Evolutionary conservation across 2,888 invertebrate genomes (phyloP).

Genomic region (Liodrosophila aerea): DNA sequence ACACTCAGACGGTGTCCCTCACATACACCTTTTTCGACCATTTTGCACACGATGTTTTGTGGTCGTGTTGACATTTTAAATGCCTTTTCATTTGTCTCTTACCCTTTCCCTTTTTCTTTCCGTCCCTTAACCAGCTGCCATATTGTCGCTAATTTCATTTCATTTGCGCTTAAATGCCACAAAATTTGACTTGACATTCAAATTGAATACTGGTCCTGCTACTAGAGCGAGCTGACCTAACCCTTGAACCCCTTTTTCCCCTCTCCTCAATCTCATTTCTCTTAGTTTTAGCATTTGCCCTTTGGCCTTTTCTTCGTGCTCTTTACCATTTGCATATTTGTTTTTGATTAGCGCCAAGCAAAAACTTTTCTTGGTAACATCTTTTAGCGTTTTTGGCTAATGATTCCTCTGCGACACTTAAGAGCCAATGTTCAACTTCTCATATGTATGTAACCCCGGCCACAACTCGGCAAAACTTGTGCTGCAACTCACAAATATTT

Average conservation of each 20-base stretch:
- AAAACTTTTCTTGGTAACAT: conserved; percentile 47
- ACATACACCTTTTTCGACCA: conserved; percentile 70
- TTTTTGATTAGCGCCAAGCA: conserved; percentile 39
- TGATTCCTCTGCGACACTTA: conserved; percentile 46
- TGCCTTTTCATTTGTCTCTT: conserved; percentile 71
- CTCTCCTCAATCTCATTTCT: not conserved
- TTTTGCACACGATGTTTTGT: conserved; percentile 74
- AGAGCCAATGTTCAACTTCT: conserved; percentile 17
- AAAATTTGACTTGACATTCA: conserved; percentile 47
- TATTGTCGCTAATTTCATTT: conserved; percentile 66
- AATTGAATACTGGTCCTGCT: conserved; percentile 50
- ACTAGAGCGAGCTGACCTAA: too few species aligned
- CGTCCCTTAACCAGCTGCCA: conserved; percentile 22
- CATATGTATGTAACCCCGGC: not conserved
- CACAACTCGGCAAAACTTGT: conserved; percentile 34
- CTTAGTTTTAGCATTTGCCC: not conserved
- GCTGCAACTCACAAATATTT: conserved; percentile 63
- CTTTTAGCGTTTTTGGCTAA: conserved; percentile 39
- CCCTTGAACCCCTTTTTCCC: conserved; percentile 21
- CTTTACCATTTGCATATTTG: conserved; percentile 33
- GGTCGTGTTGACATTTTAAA: conserved; percentile 76
- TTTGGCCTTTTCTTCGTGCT: conserved; percentile 14
- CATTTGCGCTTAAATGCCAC: conserved; percentile 64
- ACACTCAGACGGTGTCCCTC: not conserved
- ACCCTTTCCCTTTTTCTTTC: not conserved